Conservation (phyloP, 2,888 invertebrate species). For the Nebria salina region DNA sequence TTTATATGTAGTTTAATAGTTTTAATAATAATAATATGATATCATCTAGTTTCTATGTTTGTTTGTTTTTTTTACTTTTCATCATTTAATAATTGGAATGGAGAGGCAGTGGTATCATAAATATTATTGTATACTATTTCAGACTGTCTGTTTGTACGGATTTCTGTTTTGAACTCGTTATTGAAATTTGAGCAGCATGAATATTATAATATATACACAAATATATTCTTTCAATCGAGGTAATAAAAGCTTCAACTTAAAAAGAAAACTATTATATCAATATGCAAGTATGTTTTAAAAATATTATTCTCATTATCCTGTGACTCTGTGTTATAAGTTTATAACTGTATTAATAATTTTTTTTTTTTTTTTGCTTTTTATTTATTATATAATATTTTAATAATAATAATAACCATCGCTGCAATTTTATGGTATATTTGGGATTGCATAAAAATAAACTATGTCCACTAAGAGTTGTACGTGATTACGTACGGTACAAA, state of each 20-base stretch:
- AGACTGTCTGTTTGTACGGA: slow-evolving; percentile 47
- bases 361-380: slow-evolving; percentile 10
- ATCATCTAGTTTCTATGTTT: background rate
- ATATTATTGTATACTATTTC: slow-evolving; percentile 47
- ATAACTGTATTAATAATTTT: slow-evolving; percentile 20
- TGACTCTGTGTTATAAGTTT: slow-evolving; percentile 37
- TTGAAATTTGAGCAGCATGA: slow-evolving; percentile 46
- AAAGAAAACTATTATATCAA: background rate
- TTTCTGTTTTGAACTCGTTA: slow-evolving; percentile 46
- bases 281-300: background rate
- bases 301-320: slow-evolving; percentile 2
- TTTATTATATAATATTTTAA: slow-evolving; percentile 16
- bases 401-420: slow-evolving; percentile 27
- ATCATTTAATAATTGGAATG: slow-evolving; percentile 37
- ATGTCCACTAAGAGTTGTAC: slow-evolving; percentile 41
- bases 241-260: slow-evolving; percentile 4
- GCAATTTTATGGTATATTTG: slow-evolving; percentile 31
- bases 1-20: background rate
- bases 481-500: slow-evolving; percentile 12
- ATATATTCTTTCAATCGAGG: slow-evolving; percentile 7
- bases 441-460: slow-evolving; percentile 45
- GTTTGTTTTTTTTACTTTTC: background rate
- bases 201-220: slow-evolving; percentile 26
- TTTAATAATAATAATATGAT: background rate
- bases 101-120: slow-evolving; percentile 46